Evolutionary conservation across 2,113 vertebrate genomes (phyloP).

Genomic region (Cryptomyrus ogoouensis): DNA sequence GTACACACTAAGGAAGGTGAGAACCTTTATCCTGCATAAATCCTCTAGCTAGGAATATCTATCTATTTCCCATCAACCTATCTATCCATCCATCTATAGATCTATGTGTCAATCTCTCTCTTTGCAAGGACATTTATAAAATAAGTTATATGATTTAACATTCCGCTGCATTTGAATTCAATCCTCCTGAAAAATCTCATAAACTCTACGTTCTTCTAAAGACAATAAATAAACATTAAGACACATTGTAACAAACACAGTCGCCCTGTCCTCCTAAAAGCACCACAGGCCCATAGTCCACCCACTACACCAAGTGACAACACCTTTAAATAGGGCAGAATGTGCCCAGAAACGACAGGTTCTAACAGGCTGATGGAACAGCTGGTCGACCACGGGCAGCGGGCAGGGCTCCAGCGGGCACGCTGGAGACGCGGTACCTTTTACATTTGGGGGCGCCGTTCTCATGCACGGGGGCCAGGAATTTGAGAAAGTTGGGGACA

Average conservation of each 20-base stretch:
- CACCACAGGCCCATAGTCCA: not conserved
- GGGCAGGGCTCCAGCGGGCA: not conserved
- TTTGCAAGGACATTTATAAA: not conserved
- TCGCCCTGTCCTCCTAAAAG: not conserved
- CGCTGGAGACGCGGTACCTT: conserved; percentile 29
- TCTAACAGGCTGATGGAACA: not conserved
- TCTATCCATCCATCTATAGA: not conserved
- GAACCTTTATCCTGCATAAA: not conserved
- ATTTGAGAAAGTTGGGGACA: conserved; percentile 99
- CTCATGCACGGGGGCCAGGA: conserved; percentile 93
- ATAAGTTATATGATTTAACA: not conserved
- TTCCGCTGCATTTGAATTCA: not conserved
- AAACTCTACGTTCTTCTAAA: not conserved
- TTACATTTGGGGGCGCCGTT: conserved; percentile 75
- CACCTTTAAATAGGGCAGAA: not conserved
- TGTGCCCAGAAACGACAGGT: not conserved
- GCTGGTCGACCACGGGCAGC: not conserved
- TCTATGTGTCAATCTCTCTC: not conserved
- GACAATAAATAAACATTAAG: not conserved
- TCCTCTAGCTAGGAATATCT: not conserved
- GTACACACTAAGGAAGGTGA: not conserved
- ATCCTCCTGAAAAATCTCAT: not conserved
- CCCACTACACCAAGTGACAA: not conserved
- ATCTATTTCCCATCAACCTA: not conserved
- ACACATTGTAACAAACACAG: not conserved